Evolutionary conservation across 2,113 vertebrate species (phyloP).

Genomic region (Podarcis muralis): DNA sequence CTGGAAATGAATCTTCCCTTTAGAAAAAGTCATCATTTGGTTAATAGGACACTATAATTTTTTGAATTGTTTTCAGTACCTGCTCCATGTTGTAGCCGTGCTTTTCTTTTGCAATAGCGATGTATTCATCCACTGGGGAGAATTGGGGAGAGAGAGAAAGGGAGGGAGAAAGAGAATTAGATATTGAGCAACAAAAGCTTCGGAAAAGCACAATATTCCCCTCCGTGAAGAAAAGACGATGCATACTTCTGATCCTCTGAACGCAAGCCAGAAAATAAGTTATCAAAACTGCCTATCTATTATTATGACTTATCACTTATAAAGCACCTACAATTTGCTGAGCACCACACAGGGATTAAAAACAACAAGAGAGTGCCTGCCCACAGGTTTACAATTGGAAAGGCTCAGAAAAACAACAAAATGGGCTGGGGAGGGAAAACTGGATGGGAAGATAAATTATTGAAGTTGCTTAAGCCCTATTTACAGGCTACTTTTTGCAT

Average conservation of each 20-base stretch:
- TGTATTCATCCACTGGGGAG: slow-evolving; percentile 93
- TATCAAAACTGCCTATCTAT: neutral
- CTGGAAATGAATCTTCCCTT: no score
- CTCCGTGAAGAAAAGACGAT: neutral
- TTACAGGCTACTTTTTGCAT: no score
- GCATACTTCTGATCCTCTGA: neutral
- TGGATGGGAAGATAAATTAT: neutral
- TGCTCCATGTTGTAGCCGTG: slow-evolving; percentile 98
- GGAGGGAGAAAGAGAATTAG: slow-evolving; percentile 24
- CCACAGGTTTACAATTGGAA: neutral
- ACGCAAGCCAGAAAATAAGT: neutral
- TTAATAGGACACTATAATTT: slow-evolving; percentile 6
- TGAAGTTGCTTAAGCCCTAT: neutral
- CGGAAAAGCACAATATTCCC: neutral
- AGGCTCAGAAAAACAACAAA: neutral
- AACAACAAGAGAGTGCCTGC: neutral
- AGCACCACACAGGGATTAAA: neutral
- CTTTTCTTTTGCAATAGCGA: slow-evolving; percentile 94
- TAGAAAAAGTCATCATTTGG: neutral
- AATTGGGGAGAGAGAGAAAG: slow-evolving; percentile 39
- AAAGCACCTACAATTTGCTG: neutral
- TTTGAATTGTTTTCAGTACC: slow-evolving; percentile 70
- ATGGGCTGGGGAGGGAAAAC: neutral
- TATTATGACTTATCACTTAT: neutral
- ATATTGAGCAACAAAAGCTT: slow-evolving; percentile 5